Percentiles rank a stretch among this genome's conserved stretches.
phyloP scores from a whole-genome alignment of 2,113 vertebrate genomes.

The Anguilla rostrata region DNA sequence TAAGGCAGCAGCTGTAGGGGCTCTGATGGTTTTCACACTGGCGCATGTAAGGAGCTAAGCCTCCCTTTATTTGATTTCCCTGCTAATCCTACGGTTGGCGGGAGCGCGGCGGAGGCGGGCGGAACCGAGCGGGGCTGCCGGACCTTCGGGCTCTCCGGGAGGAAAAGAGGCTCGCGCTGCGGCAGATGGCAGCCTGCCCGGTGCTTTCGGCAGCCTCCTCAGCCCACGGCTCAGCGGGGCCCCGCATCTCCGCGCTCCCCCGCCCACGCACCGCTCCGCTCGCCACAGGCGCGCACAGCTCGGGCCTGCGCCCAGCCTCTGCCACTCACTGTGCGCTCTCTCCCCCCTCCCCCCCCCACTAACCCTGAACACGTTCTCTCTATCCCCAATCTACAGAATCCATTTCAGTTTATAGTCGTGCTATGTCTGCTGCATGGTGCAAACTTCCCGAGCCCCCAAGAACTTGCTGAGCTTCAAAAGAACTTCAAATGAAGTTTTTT shows the following conservation, averaged over 20 bases:
- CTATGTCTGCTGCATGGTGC: background rate
- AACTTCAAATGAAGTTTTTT: no score
- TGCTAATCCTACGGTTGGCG: background rate
- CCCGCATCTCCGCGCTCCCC: constrained; percentile 54
- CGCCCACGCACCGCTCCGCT: constrained; percentile 57
- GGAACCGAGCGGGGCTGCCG: background rate
- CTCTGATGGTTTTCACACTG: background rate
- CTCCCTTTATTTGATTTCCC: background rate
- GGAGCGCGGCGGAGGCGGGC: background rate
- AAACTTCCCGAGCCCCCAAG: background rate
- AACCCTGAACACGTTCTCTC: background rate
- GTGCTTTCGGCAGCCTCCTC: constrained; percentile 36
- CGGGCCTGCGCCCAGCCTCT: background rate
- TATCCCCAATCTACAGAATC: background rate
- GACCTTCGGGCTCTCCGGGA: constrained; percentile 22
- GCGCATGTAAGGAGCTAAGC: background rate
- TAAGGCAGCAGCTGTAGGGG: background rate
- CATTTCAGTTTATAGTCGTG: background rate
- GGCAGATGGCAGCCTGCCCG: constrained; percentile 44
- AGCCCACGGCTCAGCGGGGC: constrained; percentile 53
- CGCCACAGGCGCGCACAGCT: constrained; percentile 17
- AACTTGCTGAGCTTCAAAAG: background rate
- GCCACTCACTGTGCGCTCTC: background rate
- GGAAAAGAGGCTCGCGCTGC: constrained; percentile 51
- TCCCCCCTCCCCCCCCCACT: background rate